These are phyloP conservation scores for Chionoecetes opilio DNA, from an alignment of 1,140 invertebrate species.

Conservation along the genomic window DNA sequence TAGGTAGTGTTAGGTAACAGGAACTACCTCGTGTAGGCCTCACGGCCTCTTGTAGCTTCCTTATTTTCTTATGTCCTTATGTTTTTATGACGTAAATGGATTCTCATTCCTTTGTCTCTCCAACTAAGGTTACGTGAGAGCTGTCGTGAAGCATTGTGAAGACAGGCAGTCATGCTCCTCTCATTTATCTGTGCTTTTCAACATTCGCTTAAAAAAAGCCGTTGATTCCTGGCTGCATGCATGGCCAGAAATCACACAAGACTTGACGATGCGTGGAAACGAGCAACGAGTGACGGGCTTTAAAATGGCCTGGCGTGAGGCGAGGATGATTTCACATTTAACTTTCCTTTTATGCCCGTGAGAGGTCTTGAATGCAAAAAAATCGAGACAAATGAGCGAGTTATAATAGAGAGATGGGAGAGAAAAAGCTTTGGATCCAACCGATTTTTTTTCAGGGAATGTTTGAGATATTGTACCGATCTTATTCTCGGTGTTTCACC, in stretches of 20 bases:
- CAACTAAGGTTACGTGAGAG: background rate
- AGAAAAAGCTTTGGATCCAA: no score
- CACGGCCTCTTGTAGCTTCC: no score
- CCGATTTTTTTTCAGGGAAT: no score
- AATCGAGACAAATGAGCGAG: background rate
- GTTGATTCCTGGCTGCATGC: background rate
- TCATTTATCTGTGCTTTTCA: slow-evolving; percentile 9
- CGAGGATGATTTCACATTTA: background rate
- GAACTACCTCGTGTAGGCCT: no score
- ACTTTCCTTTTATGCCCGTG: background rate
- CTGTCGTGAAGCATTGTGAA: background rate
- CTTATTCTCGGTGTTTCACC: no score
- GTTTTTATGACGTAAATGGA: no score
- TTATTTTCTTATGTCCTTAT: no score
- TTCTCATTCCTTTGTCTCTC: slow-evolving; percentile 19
- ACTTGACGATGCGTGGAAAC: background rate
- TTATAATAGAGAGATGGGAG: no score
- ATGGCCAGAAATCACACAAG: background rate
- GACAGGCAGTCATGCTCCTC: background rate
- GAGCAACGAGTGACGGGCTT: background rate
- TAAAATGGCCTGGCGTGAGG: background rate
- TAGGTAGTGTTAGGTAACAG: no score
- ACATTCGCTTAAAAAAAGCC: background rate
- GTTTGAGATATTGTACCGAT: no score
- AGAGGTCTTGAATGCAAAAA: background rate